Base-by-base conservation (phyloP, 92 coral and sea anemone genomes). In the Palythoa grandis region DNA sequence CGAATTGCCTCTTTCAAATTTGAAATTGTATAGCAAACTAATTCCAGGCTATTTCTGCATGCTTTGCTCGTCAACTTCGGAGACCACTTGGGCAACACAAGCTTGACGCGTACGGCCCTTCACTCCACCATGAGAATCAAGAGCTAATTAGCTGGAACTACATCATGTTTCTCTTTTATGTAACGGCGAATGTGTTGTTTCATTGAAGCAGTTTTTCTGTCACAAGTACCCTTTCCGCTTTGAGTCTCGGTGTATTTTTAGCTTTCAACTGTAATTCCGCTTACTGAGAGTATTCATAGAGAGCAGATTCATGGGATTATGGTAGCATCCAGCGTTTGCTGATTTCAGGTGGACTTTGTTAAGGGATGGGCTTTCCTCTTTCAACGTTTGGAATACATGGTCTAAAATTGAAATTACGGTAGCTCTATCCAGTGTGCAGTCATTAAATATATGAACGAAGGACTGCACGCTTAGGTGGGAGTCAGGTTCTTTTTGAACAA, bases 301-400 rank as follows among this genome's bases (percentile, higher is more conserved):
- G 17, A 83, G 58, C 5, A 83, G 63, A 37, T 17, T 29, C 63
- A 60, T 39, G 16, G 76, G 56, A 23, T 16, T 54, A 35, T 83
- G 87, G 87, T 83, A 83, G 61, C 87, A 83, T 4, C 87, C 87
- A 9, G 87, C 87, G 67, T 83, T 83, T 66, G 69, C 87, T 35
- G 87, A 83, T 38, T 52, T 83, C 22, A n/a, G n/a, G n/a, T n/a
- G n/a, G n/a, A n/a, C n/a, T n/a, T n/a, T n/a, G n/a, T n/a, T n/a
- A n/a, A n/a, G n/a, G n/a, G n/a, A n/a, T n/a, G n/a, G n/a, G n/a
- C n/a, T n/a, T n/a, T n/a, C n/a, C n/a, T n/a, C n/a, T n/a, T n/a
- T n/a, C n/a, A n/a, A n/a, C n/a, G n/a, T n/a, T n/a, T n/a, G n/a
- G n/a, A n/a, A n/a, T n/a, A n/a, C n/a, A n/a, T n/a, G n/a, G n/a